A percentile compares a stretch with the other conserved stretches of the same genome.
Evolutionary conservation across 2,888 invertebrate genomes (phyloP).

Genomic region (Conomelus anceps): DNA sequence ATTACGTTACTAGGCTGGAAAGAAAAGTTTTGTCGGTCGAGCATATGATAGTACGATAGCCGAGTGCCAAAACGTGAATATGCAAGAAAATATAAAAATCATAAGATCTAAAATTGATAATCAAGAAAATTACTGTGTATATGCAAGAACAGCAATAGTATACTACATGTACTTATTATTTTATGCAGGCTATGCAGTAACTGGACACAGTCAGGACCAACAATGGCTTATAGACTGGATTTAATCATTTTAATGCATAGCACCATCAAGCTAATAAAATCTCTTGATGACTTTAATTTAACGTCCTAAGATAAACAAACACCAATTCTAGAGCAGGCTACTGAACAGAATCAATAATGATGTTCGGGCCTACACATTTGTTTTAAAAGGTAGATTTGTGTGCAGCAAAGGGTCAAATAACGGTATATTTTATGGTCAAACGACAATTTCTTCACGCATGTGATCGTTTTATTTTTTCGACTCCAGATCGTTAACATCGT

Average conservation of each 20-base stretch:
- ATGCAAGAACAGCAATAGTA: too few relatives aligned
- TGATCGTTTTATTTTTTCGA: not conserved
- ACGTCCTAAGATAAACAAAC: not conserved
- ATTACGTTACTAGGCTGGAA: too few relatives aligned
- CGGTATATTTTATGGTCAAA: not conserved
- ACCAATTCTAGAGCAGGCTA: not conserved
- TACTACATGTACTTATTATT: too few relatives aligned
- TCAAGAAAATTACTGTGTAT: too few relatives aligned
- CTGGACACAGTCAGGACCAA: too few relatives aligned
- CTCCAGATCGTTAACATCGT: not conserved
- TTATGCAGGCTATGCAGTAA: too few relatives aligned
- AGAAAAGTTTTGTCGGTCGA: too few relatives aligned
- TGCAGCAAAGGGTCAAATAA: not conserved
- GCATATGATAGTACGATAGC: too few relatives aligned
- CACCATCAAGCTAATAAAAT: not conserved
- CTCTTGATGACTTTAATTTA: not conserved
- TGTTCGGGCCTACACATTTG: not conserved
- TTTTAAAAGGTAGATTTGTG: not conserved
- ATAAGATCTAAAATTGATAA: too few relatives aligned
- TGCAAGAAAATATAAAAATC: too few relatives aligned
- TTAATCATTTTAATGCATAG: not conserved
- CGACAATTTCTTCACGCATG: not conserved
- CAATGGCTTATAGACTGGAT: not conserved
- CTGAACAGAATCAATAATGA: not conserved
- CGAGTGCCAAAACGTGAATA: too few relatives aligned